These are phyloP conservation scores for Drosophila ochracea DNA, from an alignment of 2,888 invertebrate species.

Conservation along the genomic window DNA sequence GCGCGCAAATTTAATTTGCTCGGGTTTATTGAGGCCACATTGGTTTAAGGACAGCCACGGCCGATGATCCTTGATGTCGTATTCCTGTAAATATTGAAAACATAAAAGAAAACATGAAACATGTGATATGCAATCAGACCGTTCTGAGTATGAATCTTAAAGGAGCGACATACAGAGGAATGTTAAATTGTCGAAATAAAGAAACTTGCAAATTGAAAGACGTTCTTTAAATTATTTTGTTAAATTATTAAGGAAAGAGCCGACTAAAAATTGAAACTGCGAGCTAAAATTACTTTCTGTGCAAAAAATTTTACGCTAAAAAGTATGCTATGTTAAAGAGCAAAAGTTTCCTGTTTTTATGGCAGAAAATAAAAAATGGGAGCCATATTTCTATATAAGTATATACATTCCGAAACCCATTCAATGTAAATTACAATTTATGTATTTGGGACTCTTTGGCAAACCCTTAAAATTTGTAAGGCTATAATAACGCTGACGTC, in stretches of 20 bases:
- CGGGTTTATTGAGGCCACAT: conserved; percentile 85
- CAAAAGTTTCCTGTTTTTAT: conserved; percentile 1
- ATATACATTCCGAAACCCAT: not conserved
- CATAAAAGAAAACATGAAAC: not conserved
- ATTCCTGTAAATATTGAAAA: conserved; percentile 73
- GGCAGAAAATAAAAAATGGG: not conserved
- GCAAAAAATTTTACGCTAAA: conserved; percentile 1
- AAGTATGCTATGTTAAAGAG: conserved; percentile 38
- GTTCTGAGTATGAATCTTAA: not conserved
- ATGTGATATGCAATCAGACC: not conserved
- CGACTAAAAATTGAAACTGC: not conserved
- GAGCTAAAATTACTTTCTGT: not conserved
- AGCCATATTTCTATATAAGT: not conserved
- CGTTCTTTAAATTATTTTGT: not conserved
- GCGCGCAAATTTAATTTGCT: conserved; percentile 85
- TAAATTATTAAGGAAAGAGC: not conserved
- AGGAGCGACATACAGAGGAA: not conserved
- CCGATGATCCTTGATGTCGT: conserved; percentile 84
- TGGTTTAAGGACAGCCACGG: conserved; percentile 84
- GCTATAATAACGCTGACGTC: conserved; percentile 59
- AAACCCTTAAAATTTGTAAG: conserved; percentile 30
- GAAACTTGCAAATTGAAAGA: not conserved
- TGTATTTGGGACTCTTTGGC: conserved; percentile 7
- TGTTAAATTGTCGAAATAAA: not conserved
- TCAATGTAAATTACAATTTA: conserved; percentile 16